Percentiles rank a stretch among this genome's conserved stretches.
These are phyloP conservation scores for Frankliniella intonsa DNA, from an alignment of 2,888 invertebrate species.

Conservation along the genomic window DNA sequence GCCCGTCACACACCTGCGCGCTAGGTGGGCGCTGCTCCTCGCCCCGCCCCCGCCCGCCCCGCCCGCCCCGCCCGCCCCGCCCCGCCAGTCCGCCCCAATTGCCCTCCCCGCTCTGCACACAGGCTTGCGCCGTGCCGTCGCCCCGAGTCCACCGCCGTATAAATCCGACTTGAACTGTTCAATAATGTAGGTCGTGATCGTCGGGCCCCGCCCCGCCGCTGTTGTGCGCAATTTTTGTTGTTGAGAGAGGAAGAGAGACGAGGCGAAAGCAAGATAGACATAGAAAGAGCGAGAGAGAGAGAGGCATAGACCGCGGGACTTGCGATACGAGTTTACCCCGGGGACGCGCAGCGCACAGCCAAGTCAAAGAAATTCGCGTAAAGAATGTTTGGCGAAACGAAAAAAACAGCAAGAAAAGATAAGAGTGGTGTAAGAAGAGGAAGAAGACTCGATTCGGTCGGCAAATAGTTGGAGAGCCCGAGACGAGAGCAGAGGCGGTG, in stretches of 20 bases:
- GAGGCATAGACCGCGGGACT: no score
- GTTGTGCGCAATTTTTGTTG: background rate
- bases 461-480: background rate
- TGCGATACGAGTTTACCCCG: background rate
- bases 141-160: background rate
- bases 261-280: no score
- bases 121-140: background rate
- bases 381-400: constrained; percentile 14
- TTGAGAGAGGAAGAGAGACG: background rate
- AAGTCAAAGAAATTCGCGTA: constrained; percentile 3
- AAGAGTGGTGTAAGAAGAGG: no score
- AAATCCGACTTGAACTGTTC: background rate
- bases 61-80: background rate
- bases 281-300: no score
- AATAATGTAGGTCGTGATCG: constrained; percentile 4
- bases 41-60: background rate
- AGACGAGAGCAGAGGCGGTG: background rate
- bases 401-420: background rate
- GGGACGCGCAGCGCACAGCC: background rate
- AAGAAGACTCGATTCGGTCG: background rate
- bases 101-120: background rate
- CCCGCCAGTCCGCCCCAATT: background rate
- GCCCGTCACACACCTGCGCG: no score
- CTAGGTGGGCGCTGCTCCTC: no score
- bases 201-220: background rate